Percentiles rank a stretch among this genome's conserved stretches.
Evolutionary conservation across 2,113 vertebrate genomes (phyloP).

Genomic region (Hydrolagus affinis): DNA sequence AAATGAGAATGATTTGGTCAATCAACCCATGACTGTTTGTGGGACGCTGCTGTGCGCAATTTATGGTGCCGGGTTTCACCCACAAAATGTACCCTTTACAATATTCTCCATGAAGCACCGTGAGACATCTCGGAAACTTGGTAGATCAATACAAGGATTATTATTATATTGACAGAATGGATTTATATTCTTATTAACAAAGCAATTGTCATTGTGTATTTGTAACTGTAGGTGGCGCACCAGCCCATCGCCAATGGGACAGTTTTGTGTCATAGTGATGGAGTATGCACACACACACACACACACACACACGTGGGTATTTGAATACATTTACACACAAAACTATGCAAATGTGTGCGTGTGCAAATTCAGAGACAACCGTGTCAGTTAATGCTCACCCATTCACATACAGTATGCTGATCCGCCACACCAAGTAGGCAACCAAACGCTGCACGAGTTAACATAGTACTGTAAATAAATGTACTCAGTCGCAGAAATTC

Average conservation of each 20-base stretch:
- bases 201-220: not conserved
- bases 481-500: too few relatives aligned
- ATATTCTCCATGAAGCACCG: too few relatives aligned
- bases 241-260: not conserved
- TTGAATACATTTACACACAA: not conserved
- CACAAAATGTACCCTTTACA: too few relatives aligned
- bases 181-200: too few relatives aligned
- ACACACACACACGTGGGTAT: too few relatives aligned
- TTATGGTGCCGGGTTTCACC: too few relatives aligned
- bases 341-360: too few relatives aligned
- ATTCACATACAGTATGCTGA: not conserved
- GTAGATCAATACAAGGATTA: too few relatives aligned
- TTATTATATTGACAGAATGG: not conserved
- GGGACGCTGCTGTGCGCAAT: too few relatives aligned
- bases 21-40: too few relatives aligned
- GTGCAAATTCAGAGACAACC: not conserved
- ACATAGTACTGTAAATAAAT: not conserved
- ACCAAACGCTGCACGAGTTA: not conserved
- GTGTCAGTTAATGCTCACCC: not conserved
- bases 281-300: not conserved
- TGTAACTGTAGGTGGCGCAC: not conserved
- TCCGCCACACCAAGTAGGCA: not conserved
- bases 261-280: not conserved
- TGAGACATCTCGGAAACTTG: too few relatives aligned
- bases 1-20: too few relatives aligned